Percentiles rank a stretch among this genome's conserved stretches.
phyloP scores from a whole-genome alignment of 2,113 vertebrate genomes.

The Eptesicus fuscus region DNA sequence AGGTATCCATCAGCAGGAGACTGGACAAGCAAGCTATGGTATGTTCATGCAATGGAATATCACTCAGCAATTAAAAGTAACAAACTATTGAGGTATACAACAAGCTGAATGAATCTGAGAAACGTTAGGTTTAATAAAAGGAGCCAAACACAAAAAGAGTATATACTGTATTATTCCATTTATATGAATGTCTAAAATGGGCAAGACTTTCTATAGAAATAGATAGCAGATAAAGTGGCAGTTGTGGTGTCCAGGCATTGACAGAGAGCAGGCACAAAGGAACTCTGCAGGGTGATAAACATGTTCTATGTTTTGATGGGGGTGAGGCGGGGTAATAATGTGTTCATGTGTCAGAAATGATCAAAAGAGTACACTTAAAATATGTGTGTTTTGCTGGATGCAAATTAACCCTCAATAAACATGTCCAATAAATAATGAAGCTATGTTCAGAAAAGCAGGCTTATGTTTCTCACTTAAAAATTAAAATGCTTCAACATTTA shows the following conservation, averaged over 20 bases:
- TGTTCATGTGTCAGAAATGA: background rate
- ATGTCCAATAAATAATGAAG: background rate
- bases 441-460: background rate
- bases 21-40: background rate
- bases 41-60: background rate
- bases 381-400: background rate
- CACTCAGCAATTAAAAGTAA: background rate
- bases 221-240: background rate
- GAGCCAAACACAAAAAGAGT: background rate
- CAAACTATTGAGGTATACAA: background rate
- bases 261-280: background rate
- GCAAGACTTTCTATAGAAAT: background rate
- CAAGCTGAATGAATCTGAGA: background rate
- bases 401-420: background rate
- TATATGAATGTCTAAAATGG: background rate
- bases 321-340: background rate
- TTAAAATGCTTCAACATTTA: background rate
- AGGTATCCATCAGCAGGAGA: background rate
- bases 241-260: background rate
- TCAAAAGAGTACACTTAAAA: background rate
- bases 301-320: background rate
- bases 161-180: background rate
- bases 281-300: background rate
- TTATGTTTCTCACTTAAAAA: constrained; percentile 9
- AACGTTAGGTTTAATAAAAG: background rate